A percentile compares a stretch with the other conserved stretches of the same genome.
Evolutionary conservation across 2,113 vertebrate species (phyloP).

Genomic region (Panthera leo): DNA sequence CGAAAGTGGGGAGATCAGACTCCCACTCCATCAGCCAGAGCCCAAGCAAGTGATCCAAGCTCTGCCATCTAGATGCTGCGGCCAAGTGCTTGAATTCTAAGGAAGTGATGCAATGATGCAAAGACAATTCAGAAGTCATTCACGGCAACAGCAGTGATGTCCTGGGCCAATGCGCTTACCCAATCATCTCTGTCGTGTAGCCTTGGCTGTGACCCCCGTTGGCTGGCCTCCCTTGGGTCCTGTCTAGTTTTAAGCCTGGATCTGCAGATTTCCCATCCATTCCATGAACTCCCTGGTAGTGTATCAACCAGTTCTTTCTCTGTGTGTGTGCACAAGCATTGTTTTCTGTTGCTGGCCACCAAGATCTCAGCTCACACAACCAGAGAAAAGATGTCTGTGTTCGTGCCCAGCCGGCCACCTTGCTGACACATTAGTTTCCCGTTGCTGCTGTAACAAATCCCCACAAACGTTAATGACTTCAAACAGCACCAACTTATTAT

Average conservation of each 20-base stretch:
- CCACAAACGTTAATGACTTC: neutral
- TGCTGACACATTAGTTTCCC: no score
- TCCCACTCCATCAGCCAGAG: neutral
- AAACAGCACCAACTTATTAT: neutral
- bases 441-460: neutral
- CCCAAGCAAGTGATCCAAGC: no score
- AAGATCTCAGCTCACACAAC: neutral
- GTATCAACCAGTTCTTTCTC: neutral
- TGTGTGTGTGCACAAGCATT: neutral
- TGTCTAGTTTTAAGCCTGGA: neutral
- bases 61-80: no score
- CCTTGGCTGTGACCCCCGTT: neutral
- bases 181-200: neutral
- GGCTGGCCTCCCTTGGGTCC: neutral
- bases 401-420: neutral
- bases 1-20: neutral
- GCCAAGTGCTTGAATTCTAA: neutral
- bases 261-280: neutral
- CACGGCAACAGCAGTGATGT: neutral
- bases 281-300: neutral
- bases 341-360: neutral
- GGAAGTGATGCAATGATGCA: neutral
- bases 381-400: neutral
- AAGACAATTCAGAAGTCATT: no score
- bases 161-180: neutral